phyloP scores from a whole-genome alignment of 1,140 invertebrate species.

The Zelostemma sp. region DNA sequence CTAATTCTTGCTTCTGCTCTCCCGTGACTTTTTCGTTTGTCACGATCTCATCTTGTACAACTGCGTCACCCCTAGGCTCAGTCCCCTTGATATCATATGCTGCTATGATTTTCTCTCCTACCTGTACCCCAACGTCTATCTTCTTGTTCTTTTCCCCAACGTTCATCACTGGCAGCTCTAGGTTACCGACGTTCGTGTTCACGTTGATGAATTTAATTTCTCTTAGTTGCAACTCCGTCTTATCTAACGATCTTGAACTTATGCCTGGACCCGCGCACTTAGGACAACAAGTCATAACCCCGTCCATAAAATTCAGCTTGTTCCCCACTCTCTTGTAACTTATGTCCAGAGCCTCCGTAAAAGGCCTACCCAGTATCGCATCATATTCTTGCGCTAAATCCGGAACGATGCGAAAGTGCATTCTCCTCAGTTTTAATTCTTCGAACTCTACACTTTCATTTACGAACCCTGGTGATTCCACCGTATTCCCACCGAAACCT shows the following conservation, averaged over 20 bases:
- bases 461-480: not conserved
- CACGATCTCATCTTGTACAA: not conserved
- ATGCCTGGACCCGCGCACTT: not conserved
- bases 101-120: not conserved
- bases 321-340: slow-evolving; percentile 20
- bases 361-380: slow-evolving; percentile 24
- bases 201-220: slow-evolving; percentile 17
- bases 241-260: too few relatives aligned
- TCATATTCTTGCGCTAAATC: slow-evolving; percentile 29
- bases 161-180: slow-evolving; percentile 13
- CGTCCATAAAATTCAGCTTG: slow-evolving; percentile 22
- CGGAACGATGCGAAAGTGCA: slow-evolving; percentile 17
- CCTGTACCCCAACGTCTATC: too few relatives aligned
- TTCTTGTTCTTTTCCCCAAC: not conserved
- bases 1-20: slow-evolving; percentile 7
- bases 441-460: not conserved
- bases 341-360: slow-evolving; percentile 35
- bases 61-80: not conserved
- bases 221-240: not conserved
- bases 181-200: not conserved
- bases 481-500: slow-evolving; percentile 14
- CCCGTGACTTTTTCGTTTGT: not conserved
- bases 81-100: not conserved
- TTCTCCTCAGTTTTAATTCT: not conserved
- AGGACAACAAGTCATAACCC: too few relatives aligned